A percentile compares a stretch with the other conserved stretches of the same genome.
phyloP scores from a whole-genome alignment of 2,113 vertebrate genomes.

The Caracal caracal region DNA sequence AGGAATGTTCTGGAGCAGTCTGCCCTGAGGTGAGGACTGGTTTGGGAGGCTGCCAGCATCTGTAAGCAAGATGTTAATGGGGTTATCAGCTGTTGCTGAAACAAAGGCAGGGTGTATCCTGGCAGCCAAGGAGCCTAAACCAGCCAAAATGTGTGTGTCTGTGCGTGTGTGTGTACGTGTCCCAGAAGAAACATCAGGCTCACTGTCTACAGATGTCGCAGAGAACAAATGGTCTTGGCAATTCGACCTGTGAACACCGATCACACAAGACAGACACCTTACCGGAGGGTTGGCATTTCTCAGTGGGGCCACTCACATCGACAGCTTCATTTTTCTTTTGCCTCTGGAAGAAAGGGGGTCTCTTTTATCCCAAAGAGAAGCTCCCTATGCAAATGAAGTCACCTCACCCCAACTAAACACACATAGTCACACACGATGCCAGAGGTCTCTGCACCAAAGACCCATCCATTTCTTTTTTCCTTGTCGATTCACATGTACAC shows the following conservation, averaged over 20 bases:
- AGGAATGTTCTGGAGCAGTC: conserved; percentile 28
- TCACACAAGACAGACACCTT: background rate
- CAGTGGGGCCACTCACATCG: background rate
- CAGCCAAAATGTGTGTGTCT: background rate
- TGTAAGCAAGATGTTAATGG: conserved; percentile 31
- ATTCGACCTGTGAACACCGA: background rate
- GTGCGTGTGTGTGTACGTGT: background rate
- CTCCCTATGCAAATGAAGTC: background rate
- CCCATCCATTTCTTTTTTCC: background rate
- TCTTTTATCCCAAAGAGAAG: background rate
- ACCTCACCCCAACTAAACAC: background rate
- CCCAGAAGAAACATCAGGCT: conserved; percentile 48
- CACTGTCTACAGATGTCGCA: background rate
- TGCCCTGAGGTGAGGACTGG: background rate
- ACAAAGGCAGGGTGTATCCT: conserved; percentile 33
- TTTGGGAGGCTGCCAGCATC: conserved; percentile 36
- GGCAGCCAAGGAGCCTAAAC: background rate
- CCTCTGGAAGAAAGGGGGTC: background rate
- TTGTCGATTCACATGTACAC: background rate
- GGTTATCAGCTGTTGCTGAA: conserved; percentile 31
- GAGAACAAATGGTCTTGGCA: background rate
- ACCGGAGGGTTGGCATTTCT: background rate
- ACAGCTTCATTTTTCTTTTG: background rate
- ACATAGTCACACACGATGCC: background rate
- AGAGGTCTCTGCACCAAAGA: background rate